Evolutionary conservation across 2,797 vertebrate species (phyloP).

Genomic region (Melanotaenia trifasciata): DNA sequence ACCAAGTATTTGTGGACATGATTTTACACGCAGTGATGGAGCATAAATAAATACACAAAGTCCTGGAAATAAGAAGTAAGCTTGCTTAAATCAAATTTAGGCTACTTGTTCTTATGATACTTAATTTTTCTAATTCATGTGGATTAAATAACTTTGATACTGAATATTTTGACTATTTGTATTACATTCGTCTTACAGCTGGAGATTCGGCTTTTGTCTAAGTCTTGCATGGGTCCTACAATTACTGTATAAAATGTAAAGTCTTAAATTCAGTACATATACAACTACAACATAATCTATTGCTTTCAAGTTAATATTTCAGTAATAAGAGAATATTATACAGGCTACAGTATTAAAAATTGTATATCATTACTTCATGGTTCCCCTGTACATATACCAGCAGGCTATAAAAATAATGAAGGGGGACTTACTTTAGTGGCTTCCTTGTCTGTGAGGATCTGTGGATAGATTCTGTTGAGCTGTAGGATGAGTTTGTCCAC

Average conservation of each 20-base stretch:
- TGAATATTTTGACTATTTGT: not conserved
- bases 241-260: not conserved
- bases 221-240: not conserved
- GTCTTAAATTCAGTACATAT: not conserved
- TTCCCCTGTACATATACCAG: not conserved
- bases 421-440: constrained; percentile 88
- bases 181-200: not conserved
- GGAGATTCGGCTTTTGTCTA: not conserved
- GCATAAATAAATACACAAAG: not conserved
- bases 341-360: not conserved
- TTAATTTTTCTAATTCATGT: not conserved
- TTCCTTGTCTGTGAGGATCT: constrained; percentile 95
- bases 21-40: not conserved
- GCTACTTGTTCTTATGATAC: not conserved
- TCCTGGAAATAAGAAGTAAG: not conserved
- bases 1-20: not conserved
- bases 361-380: not conserved
- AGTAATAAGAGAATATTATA: not conserved
- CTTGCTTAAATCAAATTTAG: not conserved
- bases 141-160: not conserved
- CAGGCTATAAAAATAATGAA: not conserved
- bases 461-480: constrained; percentile 96
- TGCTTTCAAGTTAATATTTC: constrained; percentile 1
- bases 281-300: not conserved
- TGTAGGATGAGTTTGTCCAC: constrained; percentile 95